These are phyloP conservation scores for Styela plicata DNA, from an alignment of 23 tunicate species.

Conservation along the genomic window DNA sequence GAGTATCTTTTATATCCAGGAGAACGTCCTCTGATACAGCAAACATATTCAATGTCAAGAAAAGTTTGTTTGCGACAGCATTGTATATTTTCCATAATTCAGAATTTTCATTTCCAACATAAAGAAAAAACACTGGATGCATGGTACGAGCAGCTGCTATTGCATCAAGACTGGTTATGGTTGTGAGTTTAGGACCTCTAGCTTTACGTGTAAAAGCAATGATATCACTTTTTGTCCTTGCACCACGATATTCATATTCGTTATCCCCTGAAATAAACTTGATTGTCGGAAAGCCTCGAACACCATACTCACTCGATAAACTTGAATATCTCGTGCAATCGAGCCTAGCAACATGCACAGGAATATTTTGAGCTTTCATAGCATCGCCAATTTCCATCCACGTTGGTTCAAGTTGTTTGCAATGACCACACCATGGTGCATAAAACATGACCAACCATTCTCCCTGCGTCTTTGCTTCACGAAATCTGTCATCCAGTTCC, in stretches of 20 bases:
- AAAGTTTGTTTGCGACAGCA: conserved; percentile 42
- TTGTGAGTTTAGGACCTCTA: conserved; percentile 35
- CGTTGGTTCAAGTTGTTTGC: conserved; percentile 79
- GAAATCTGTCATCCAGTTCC: conserved; percentile 47
- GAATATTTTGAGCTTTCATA: conserved; percentile 30
- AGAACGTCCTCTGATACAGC: conserved; percentile 8
- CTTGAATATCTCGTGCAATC: conserved; percentile 78
- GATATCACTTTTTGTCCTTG: conserved; percentile 50
- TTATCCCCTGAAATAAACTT: conserved; percentile 55
- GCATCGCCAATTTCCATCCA: conserved; percentile 70
- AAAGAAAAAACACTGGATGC: conserved; percentile 52
- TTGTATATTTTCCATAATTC: conserved; percentile 22
- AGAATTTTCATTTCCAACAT: conserved; percentile 51
- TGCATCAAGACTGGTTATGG: neutral
- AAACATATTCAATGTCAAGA: conserved; percentile 41
- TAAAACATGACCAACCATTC: conserved; percentile 91
- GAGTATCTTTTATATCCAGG: conserved; percentile 11
- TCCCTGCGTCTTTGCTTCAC: conserved; percentile 38
- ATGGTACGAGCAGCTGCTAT: neutral
- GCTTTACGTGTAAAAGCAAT: conserved; percentile 56
- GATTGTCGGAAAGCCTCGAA: conserved; percentile 86
- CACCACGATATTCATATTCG: conserved; percentile 63
- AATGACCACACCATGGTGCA: conserved; percentile 99
- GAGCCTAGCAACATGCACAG: conserved; percentile 61
- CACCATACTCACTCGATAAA: conserved; percentile 40